Percentiles rank a stretch among this genome's conserved stretches.
phyloP scores from a whole-genome alignment of 2,113 vertebrate species.

The Gymnobelideus leadbeateri region DNA sequence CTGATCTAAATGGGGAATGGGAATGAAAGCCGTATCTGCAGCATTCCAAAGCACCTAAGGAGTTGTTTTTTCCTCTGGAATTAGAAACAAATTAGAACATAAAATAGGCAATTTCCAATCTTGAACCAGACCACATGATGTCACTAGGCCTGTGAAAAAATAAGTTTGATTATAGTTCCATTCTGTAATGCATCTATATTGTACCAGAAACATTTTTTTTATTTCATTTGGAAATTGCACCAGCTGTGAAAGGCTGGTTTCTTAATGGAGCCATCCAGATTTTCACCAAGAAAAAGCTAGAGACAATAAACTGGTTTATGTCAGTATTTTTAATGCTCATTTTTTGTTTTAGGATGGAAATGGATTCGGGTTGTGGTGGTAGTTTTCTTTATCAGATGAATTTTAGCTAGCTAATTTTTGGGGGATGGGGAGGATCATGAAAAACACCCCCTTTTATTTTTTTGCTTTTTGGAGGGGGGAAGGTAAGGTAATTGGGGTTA shows the following conservation, averaged over 20 bases:
- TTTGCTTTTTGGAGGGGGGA: too few relatives aligned
- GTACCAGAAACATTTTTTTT: constrained; percentile 5
- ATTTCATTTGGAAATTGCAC: constrained; percentile 33
- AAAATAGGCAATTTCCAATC: neutral
- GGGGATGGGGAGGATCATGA: neutral
- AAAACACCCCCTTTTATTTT: too few relatives aligned
- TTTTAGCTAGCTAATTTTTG: neutral
- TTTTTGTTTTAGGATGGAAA: neutral
- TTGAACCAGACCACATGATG: neutral
- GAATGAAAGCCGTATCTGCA: constrained; percentile 10
- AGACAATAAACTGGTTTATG: neutral
- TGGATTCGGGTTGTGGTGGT: neutral
- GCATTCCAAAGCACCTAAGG: constrained; percentile 1
- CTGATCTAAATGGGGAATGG: neutral
- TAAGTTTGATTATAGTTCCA: constrained; percentile 12
- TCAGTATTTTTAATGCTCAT: neutral
- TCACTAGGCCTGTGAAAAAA: constrained; percentile 21
- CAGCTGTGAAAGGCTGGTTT: constrained; percentile 34
- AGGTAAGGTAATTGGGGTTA: too few relatives aligned
- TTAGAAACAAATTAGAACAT: constrained; percentile 35
- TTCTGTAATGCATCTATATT: constrained; percentile 21
- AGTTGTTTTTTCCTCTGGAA: neutral
- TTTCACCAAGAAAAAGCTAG: neutral
- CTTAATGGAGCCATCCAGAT: constrained; percentile 10
- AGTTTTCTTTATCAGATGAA: neutral